A percentile compares a stretch with the other conserved stretches of the same genome.
These are phyloP conservation scores for Syndactyla subalaris DNA, from an alignment of 2,797 vertebrate genomes.

Conservation along the genomic window DNA sequence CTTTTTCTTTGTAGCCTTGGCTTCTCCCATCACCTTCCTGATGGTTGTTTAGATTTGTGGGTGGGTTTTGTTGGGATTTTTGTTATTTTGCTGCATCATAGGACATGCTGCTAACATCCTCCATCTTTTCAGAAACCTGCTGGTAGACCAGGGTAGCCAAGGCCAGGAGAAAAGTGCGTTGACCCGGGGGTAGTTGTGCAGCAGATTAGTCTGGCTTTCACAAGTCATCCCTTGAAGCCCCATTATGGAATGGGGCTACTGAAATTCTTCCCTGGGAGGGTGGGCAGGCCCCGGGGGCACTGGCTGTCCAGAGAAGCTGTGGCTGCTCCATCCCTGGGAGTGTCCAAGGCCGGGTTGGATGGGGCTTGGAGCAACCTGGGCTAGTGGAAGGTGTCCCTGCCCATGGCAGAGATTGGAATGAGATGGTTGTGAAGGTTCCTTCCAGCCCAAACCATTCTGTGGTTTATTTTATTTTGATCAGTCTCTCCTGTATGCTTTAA, in stretches of 20 bases:
- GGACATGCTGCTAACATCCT: neutral
- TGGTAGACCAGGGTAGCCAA: fast-evolving
- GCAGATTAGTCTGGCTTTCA: neutral
- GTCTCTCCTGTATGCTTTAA: neutral
- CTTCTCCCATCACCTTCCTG: neutral
- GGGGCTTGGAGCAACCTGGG: neutral
- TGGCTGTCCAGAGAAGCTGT: neutral
- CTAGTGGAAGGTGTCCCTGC: neutral
- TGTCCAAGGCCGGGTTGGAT: neutral
- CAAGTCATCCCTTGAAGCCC: neutral
- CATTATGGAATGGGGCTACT: neutral
- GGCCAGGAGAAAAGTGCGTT: neutral
- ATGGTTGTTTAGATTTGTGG: neutral
- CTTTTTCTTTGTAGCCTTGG: neutral
- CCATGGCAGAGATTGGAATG: neutral
- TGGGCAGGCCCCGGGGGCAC: neutral
- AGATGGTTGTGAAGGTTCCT: neutral
- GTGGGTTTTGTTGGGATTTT: neutral
- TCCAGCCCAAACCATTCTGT: neutral
- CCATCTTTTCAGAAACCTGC: neutral
- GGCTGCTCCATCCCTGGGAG: neutral
- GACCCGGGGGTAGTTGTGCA: fast-evolving
- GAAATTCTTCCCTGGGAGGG: neutral
- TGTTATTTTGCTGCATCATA: neutral
- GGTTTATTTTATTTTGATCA: neutral